Evolutionary conservation across 2,888 invertebrate genomes (phyloP).

Genomic region (Hemithea aestivaria): DNA sequence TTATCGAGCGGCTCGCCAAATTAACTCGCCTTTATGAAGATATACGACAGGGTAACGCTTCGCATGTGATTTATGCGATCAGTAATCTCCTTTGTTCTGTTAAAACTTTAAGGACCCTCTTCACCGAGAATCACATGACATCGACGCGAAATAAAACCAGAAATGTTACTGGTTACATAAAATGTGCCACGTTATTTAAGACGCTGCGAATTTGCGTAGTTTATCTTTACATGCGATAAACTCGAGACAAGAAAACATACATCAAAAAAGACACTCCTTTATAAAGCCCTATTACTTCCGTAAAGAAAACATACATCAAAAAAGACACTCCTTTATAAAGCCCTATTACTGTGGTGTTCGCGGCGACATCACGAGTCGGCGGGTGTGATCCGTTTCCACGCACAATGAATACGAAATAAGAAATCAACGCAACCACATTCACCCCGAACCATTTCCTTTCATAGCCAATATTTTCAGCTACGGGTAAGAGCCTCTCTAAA

Average conservation of each 20-base stretch:
- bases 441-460: slow-evolving; percentile 67
- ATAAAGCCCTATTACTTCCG: slow-evolving; percentile 29
- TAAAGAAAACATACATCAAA: slow-evolving; percentile 28
- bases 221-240: slow-evolving; percentile 28
- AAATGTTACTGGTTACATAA: slow-evolving; percentile 5
- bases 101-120: slow-evolving; percentile 6
- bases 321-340: slow-evolving; percentile 27
- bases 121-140: slow-evolving; percentile 10
- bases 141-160: slow-evolving; percentile 8
- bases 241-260: slow-evolving; percentile 21
- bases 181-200: slow-evolving; percentile 19
- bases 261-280: slow-evolving; percentile 28
- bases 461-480: slow-evolving; percentile 62
- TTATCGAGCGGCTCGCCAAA: slow-evolving; percentile 61
- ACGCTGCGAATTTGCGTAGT: slow-evolving; percentile 26
- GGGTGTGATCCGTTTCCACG: slow-evolving; percentile 63
- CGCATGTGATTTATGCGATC: slow-evolving; percentile 40
- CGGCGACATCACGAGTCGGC: slow-evolving; percentile 43
- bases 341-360: slow-evolving; percentile 24
- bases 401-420: slow-evolving; percentile 74
- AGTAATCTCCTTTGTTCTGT: slow-evolving; percentile 20
- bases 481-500: slow-evolving; percentile 52
- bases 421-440: slow-evolving; percentile 71
- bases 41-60: slow-evolving; percentile 47
- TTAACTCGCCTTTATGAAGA: slow-evolving; percentile 65